Conservation (phyloP, 2,113 vertebrate species). For the Cebidichthys violaceus region DNA sequence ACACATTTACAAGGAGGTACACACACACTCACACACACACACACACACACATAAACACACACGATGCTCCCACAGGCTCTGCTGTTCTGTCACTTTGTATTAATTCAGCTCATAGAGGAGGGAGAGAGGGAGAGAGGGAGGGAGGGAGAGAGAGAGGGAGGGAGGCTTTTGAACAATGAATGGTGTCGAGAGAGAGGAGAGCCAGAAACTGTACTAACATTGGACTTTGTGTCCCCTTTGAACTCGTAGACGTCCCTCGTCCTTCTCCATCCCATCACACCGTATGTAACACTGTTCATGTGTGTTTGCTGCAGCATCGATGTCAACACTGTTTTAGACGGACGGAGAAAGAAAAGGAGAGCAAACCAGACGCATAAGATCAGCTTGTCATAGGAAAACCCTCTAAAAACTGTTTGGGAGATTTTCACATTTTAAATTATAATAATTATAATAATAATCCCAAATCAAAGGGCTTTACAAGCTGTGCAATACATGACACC, state of each 20-base stretch:
- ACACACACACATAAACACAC: constrained; percentile 30
- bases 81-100: constrained; percentile 73
- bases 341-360: constrained; percentile 10
- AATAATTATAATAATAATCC: too few relatives aligned
- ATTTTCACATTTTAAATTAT: background rate
- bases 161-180: constrained; percentile 30
- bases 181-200: constrained; percentile 17
- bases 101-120: constrained; percentile 40
- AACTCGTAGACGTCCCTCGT: constrained; percentile 32
- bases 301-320: constrained; percentile 10
- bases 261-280: constrained; percentile 14
- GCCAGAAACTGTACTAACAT: constrained; percentile 13
- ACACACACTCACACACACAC: constrained; percentile 37
- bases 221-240: constrained; percentile 50
- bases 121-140: background rate
- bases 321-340: constrained; percentile 18
- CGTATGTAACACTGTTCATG: background rate
- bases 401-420: background rate
- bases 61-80: constrained; percentile 51
- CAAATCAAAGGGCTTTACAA: background rate
- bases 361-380: background rate
- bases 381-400: constrained; percentile 14
- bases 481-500: background rate
- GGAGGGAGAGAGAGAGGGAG: too few relatives aligned
- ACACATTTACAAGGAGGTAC: constrained; percentile 46